These are phyloP conservation scores for Meliscaeva auricollis DNA, from an alignment of 2,888 invertebrate species.

Conservation along the genomic window DNA sequence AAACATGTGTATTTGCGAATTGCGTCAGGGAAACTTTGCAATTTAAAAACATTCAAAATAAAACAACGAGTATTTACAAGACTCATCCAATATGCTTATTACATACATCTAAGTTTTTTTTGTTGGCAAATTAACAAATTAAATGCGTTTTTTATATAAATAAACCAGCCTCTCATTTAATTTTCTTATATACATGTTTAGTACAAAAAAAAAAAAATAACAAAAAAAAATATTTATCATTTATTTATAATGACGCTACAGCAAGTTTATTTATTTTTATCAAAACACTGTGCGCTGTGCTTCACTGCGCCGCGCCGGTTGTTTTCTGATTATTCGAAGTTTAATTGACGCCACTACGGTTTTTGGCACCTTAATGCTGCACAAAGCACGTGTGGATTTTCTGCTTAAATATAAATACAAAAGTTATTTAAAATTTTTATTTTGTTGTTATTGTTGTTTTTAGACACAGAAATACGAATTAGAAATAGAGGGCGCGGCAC, in stretches of 20 bases:
- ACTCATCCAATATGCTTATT: conserved; percentile 1
- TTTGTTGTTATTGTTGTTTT: conserved; percentile 41
- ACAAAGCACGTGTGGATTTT: conserved; percentile 40
- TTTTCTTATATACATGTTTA: neutral
- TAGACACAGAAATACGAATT: conserved; percentile 61
- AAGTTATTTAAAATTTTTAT: conserved; percentile 54
- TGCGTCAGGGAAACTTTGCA: conserved; percentile 10
- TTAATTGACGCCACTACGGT: conserved; percentile 49
- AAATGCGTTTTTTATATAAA: conserved; percentile 28
- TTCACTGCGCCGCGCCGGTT: neutral
- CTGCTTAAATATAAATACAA: conserved; percentile 2
- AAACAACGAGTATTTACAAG: neutral
- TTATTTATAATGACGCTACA: conserved; percentile 6
- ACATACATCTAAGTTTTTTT: too few species aligned
- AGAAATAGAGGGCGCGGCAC: conserved; percentile 49
- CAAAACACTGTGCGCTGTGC: neutral
- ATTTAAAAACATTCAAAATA: neutral
- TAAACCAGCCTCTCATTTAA: conserved; percentile 36
- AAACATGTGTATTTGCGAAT: neutral
- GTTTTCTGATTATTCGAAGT: conserved; percentile 23
- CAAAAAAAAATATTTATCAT: neutral
- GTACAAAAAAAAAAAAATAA: conserved; percentile 8
- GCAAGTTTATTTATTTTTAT: neutral
- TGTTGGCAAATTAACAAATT: conserved; percentile 37
- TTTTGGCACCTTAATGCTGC: conserved; percentile 33